A percentile compares a stretch with the other conserved stretches of the same genome.
Evolutionary conservation across 2,797 vertebrate genomes (phyloP).

Genomic region (Tachyglossus aculeatus): DNA sequence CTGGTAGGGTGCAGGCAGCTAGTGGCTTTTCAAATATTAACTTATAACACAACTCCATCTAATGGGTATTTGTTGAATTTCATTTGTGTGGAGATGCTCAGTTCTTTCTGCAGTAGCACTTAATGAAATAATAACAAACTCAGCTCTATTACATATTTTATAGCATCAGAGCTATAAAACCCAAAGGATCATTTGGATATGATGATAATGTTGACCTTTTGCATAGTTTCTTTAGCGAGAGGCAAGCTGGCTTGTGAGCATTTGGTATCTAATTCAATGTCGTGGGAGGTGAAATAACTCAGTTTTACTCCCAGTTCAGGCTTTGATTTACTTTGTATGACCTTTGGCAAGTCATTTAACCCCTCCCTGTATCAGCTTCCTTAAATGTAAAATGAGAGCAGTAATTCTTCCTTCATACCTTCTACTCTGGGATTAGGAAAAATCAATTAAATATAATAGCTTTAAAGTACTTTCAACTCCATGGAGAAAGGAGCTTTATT

Average conservation of each 20-base stretch:
- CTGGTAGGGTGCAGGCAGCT: slow-evolving; percentile 2
- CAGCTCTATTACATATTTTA: too few species aligned
- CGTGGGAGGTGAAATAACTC: slow-evolving; percentile 43
- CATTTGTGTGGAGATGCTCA: slow-evolving; percentile 38
- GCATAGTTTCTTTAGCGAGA: slow-evolving; percentile 26
- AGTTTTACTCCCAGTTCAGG: slow-evolving; percentile 45
- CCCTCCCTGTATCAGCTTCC: too few species aligned
- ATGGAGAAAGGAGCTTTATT: too few species aligned
- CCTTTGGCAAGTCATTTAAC: too few species aligned
- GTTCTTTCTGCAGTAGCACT: slow-evolving; percentile 4
- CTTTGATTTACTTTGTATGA: too few species aligned
- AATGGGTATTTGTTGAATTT: slow-evolving; percentile 77
- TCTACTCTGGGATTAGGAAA: too few species aligned
- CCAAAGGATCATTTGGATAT: too few species aligned
- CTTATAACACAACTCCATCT: slow-evolving; percentile 76
- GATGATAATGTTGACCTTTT: not conserved
- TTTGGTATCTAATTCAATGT: slow-evolving; percentile 45
- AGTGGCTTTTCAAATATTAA: slow-evolving; percentile 51
- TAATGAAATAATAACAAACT: not conserved
- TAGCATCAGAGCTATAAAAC: too few species aligned
- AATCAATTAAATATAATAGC: too few species aligned
- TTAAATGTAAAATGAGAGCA: too few species aligned
- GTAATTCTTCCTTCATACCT: too few species aligned
- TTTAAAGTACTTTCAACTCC: too few species aligned
- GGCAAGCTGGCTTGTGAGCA: slow-evolving; percentile 46